phyloP scores from a whole-genome alignment of 30 jellyfish, hydroid and myxozoan species.

The Cassiopea xamachana region DNA sequence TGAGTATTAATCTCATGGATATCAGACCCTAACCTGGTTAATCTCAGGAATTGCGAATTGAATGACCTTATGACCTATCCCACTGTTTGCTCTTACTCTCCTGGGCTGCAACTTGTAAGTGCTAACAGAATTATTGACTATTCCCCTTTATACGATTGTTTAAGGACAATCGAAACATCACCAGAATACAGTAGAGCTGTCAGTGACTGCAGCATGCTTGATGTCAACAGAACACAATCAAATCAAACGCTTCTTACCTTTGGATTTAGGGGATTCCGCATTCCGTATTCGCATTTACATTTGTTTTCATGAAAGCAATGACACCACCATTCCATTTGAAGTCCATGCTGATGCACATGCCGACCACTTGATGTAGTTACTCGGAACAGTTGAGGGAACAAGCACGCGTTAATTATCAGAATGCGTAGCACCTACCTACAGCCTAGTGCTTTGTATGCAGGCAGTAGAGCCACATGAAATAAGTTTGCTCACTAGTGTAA shows the following conservation, averaged over 20 bases:
- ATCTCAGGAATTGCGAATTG: neutral
- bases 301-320: too few species aligned
- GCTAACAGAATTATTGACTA: conserved; percentile 18
- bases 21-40: conserved; percentile 16
- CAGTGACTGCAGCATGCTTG: neutral
- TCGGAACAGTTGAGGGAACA: too few species aligned
- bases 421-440: too few species aligned
- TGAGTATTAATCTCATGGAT: neutral
- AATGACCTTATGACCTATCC: conserved; percentile 46
- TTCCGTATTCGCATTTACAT: too few species aligned
- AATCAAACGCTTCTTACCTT: neutral
- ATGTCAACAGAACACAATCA: neutral
- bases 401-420: too few species aligned
- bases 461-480: too few species aligned
- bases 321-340: too few species aligned
- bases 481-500: too few species aligned
- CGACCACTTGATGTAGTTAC: too few species aligned
- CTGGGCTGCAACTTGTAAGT: conserved; percentile 29
- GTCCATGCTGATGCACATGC: too few species aligned
- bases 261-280: neutral
- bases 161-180: neutral
- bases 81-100: conserved; percentile 31
- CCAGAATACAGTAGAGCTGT: neutral
- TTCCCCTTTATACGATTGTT: neutral
- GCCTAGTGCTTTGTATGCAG: too few species aligned